phyloP scores from a whole-genome alignment of 2,888 invertebrate genomes.

The Maniola hyperantus region DNA sequence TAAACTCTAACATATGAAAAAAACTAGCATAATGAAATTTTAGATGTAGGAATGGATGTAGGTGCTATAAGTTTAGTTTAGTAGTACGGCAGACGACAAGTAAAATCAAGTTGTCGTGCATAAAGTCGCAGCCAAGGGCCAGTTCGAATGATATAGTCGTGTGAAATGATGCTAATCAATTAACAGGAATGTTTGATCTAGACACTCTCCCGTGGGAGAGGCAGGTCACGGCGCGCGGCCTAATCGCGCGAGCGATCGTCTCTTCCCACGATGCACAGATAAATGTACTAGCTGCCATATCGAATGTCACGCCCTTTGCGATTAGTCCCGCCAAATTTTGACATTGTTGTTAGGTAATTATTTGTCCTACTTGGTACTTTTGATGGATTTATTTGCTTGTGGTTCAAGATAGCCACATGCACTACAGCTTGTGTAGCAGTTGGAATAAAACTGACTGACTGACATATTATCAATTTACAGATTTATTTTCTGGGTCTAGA shows the following conservation, averaged over 20 bases:
- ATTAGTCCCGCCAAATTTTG: conserved; percentile 41
- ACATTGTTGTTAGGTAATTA: conserved; percentile 37
- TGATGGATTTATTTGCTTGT: neutral
- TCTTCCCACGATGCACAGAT: conserved; percentile 57
- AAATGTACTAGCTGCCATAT: conserved; percentile 56
- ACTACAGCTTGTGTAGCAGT: no score
- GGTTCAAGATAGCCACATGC: no score
- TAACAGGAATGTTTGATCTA: conserved; percentile 52
- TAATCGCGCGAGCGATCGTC: conserved; percentile 52
- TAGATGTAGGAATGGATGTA: no score
- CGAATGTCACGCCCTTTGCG: conserved; percentile 62
- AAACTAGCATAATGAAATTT: no score
- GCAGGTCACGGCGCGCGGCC: conserved; percentile 55
- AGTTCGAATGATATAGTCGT: conserved; percentile 9
- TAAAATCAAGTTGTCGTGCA: no score
- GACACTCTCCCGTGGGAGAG: conserved; percentile 57
- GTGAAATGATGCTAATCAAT: conserved; percentile 53
- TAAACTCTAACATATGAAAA: no score
- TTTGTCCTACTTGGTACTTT: conserved; percentile 8
- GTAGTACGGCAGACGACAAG: no score
- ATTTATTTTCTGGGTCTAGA: no score
- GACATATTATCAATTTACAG: no score
- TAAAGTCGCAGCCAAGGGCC: neutral
- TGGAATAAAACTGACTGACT: no score
- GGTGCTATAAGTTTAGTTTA: no score